Base-by-base conservation (phyloP, 2,113 vertebrate genomes). In the Microtus pennsylvanicus region DNA sequence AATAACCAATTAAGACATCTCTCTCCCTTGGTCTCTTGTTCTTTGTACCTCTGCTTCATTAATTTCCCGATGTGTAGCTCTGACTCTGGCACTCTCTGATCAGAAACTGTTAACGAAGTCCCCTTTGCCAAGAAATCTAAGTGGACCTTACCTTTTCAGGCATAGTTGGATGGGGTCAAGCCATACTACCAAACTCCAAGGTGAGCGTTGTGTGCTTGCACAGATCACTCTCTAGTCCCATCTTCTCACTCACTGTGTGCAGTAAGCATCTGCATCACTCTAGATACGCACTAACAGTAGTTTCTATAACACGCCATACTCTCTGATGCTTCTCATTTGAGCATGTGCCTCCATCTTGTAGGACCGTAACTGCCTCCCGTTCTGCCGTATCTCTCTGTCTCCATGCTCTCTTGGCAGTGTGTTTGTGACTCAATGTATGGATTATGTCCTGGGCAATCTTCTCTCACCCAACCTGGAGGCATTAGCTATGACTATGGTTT, bases 31-130 rank as follows among this genome's bases (percentile, higher is more conserved):
- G 8, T 52, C 52, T 94, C 93, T 92, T 88, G 55, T 38, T 83
- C 45, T 61, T 75, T 35, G 1, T 38, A 14, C 33, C 47, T 91
- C 78, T 87, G 30, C 30, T 93, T 13, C 7, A 63, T 90, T 90
- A 72, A 95, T 52, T 92, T 92, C 92, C 38, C 72, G 65, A 90
- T 77, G 77, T 72, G 67, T 10, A 65, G 17, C 80, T 89, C 88
- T 90, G 89, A 93, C 89, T 26, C 26, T 80, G 76, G 72, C 24
- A 81, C 12, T 63, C 21, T 24, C 45, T 55, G 58, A 78, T 92
- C 58, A 92, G 94, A 93, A 93, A 82, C 33, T 24, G 82, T 58
- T 83, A 78, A 83, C 9, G 30, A 89, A 35, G 14, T 21, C 9
- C 72, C 9, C 30, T 94, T 75, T 70, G 47, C 67, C 76, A 87